Evolutionary conservation across 2,888 invertebrate genomes (phyloP).

Genomic region (Philereme vetulata): DNA sequence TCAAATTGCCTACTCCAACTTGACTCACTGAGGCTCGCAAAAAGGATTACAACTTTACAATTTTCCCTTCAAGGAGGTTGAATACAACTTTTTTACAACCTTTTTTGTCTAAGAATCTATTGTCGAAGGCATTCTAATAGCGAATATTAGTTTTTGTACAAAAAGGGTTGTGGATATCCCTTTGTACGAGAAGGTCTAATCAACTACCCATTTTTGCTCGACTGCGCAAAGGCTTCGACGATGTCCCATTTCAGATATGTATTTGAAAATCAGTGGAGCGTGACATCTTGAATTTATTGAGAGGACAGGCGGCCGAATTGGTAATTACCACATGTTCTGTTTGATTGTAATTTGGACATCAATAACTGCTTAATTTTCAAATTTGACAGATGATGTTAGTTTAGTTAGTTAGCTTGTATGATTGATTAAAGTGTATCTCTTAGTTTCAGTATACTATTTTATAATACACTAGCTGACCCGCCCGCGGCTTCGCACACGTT

Average conservation of each 20-base stretch:
- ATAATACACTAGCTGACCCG: no score
- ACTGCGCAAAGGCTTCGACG: conserved; percentile 29
- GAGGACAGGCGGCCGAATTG: background rate
- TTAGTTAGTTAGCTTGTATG: no score
- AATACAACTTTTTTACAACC: conserved; percentile 34
- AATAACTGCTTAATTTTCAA: no score
- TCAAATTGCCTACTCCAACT: conserved; percentile 42
- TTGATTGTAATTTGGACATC: background rate
- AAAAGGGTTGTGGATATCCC: conserved; percentile 33
- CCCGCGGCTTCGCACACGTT: no score
- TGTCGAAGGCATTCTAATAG: conserved; percentile 33
- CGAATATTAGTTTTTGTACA: conserved; percentile 22
- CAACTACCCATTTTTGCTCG: conserved; percentile 34
- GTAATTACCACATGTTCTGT: background rate
- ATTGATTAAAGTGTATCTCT: no score
- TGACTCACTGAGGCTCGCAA: conserved; percentile 35
- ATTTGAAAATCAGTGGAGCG: conserved; percentile 25
- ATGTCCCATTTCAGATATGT: conserved; percentile 17
- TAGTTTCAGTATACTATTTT: no score
- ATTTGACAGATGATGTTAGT: no score
- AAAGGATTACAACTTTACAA: conserved; percentile 67
- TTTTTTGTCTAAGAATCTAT: conserved; percentile 28
- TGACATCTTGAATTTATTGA: conserved; percentile 13
- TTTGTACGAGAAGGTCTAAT: conserved; percentile 35
- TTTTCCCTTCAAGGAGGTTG: conserved; percentile 55